phyloP scores from a whole-genome alignment of 2,113 vertebrate genomes.

The Cebidichthys violaceus region DNA sequence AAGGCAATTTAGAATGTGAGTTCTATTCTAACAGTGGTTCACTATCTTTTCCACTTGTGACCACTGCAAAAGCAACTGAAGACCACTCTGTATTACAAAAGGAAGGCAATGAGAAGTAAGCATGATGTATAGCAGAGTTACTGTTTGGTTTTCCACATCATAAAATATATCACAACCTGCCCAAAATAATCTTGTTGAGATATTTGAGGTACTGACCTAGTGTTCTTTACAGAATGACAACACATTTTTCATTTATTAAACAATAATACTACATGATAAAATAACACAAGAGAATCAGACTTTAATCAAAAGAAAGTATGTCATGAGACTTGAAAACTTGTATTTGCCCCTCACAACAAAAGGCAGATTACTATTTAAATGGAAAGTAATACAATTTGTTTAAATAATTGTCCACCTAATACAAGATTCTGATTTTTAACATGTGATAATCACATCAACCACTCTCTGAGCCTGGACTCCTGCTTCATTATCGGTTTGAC shows the following conservation, averaged over 20 bases:
- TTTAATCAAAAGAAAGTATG: background rate
- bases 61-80: background rate
- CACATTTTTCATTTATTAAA: background rate
- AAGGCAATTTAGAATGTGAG: constrained; percentile 21
- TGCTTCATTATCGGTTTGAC: background rate
- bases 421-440: background rate
- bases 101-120: background rate
- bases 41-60: constrained; percentile 4
- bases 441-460: background rate
- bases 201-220: background rate
- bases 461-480: background rate
- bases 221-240: background rate
- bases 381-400: background rate
- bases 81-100: background rate
- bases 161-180: background rate
- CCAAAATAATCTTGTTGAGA: background rate
- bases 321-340: background rate
- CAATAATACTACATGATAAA: background rate
- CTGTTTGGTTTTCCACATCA: background rate
- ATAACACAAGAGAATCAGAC: background rate
- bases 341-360: background rate
- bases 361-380: background rate
- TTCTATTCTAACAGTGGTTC: background rate
- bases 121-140: background rate
- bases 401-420: background rate